These are phyloP conservation scores for Lathronympha strigana DNA, from an alignment of 2,888 invertebrate genomes.

Conservation along the genomic window DNA sequence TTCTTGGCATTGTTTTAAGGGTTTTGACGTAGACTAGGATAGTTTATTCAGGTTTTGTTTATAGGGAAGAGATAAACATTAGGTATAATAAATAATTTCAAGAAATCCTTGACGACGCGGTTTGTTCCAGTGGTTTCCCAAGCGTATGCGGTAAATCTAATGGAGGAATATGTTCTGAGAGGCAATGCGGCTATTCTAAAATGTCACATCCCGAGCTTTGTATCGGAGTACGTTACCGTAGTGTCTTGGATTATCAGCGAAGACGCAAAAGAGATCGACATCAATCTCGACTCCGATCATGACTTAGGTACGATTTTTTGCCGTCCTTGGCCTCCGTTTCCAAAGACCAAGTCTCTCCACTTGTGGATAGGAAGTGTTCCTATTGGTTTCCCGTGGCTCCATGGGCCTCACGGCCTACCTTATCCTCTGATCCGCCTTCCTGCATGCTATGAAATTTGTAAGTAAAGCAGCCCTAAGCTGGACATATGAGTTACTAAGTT, in stretches of 20 bases:
- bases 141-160: conserved; percentile 94
- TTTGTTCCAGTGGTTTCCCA: conserved; percentile 94
- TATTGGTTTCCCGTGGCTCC: conserved; percentile 72
- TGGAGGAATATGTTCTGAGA: conserved; percentile 95
- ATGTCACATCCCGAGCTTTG: conserved; percentile 97
- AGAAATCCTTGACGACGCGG: conserved; percentile 45
- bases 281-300: conserved; percentile 69
- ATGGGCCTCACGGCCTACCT: conserved; percentile 86
- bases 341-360: conserved; percentile 31
- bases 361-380: conserved; percentile 56
- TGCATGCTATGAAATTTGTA: conserved; percentile 76
- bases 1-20: neutral
- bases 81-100: neutral
- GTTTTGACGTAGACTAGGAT: conserved; percentile 2
- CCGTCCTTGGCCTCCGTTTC: conserved; percentile 42
- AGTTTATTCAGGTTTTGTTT: neutral
- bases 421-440: conserved; percentile 81
- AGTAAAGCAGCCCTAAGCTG: conserved; percentile 77
- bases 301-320: conserved; percentile 62
- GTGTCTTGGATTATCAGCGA: conserved; percentile 94
- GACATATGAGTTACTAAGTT: conserved; percentile 46
- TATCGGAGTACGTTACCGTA: conserved; percentile 94
- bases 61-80: neutral
- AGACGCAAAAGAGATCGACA: conserved; percentile 79
- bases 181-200: conserved; percentile 96